Base-by-base conservation (phyloP, 2,113 vertebrate species). In the Erythrocebus patas region DNA sequence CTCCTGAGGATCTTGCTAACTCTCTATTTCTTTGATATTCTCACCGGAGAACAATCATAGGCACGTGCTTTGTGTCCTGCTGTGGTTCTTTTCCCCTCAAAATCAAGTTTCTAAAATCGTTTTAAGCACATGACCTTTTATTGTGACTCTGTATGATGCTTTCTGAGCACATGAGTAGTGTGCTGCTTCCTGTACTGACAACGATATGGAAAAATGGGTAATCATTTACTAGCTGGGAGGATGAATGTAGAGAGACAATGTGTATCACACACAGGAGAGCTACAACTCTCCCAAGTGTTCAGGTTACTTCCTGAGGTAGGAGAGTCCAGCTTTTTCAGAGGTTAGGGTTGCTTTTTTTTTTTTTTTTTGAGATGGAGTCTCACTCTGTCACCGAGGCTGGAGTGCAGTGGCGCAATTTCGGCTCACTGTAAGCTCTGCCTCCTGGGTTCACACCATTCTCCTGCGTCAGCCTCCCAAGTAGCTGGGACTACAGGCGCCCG, bases 61-160 rank as follows among this genome's bases (percentile, higher is more conserved):
- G 23, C 35, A 32, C 66, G 30, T 16, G 30, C 23, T 88, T 72
- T 88, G 55, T 40, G 73, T 84, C 82, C 86, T 79, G 32, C 12
- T 75, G 79, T 30, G 70, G 20, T 43, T 30, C 48, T 43, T 64
- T 22, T 52, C 32, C 55, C 9, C 18, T 18, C 38, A 70, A 59
- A 78, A 82, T 40, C 59, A 76, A 72, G 52, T 82, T 97, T 97
- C 83, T 92, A 76, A 88, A 88, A 61, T 75, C 82, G 32, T 70
- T 86, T 94, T 59, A 85, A 85, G 38, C n/a, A 13, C 10, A 9
- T 35, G 85, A 20, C n/a, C 55, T 83, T 94, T 84, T 48, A 6
- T 12, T 73, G 5, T 90, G 88, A 78, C 70, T 45, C 88, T 40
- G 40, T 48, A 17, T 43, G 75, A 76, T 9, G 12, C 66, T 89